Percentiles rank a stretch among this genome's conserved stretches.
phyloP scores from a whole-genome alignment of 2,888 invertebrate species.

The Hypomecis atomaria region DNA sequence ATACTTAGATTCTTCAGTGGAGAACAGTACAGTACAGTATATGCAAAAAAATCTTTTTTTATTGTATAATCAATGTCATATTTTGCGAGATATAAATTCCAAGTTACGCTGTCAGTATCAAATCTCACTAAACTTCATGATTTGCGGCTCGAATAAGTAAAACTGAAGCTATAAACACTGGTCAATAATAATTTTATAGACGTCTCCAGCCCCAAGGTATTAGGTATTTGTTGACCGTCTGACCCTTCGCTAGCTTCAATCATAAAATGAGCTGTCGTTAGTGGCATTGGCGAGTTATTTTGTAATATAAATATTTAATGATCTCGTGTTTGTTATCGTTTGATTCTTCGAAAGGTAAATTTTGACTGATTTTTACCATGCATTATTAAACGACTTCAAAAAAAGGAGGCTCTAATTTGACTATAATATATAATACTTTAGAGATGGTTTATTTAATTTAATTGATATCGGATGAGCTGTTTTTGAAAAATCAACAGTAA shows the following conservation, averaged over 20 bases:
- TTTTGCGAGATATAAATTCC: not conserved
- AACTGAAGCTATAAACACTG: constrained; percentile 9
- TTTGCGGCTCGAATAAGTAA: constrained; percentile 1
- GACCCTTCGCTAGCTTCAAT: constrained; percentile 18
- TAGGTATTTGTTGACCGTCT: constrained; percentile 20
- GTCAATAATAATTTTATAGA: constrained; percentile 25
- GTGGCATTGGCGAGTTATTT: constrained; percentile 10
- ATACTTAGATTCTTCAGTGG: too few relatives aligned
- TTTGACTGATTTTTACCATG: too few relatives aligned
- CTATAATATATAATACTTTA: too few relatives aligned
- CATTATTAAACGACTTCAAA: too few relatives aligned
- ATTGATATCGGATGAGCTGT: too few relatives aligned
- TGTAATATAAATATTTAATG: not conserved
- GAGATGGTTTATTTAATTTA: too few relatives aligned
- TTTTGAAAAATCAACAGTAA: too few relatives aligned
- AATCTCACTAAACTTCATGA: constrained; percentile 1
- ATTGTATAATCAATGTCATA: not conserved
- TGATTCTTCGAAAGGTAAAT: too few relatives aligned
- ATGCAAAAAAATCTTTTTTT: too few relatives aligned
- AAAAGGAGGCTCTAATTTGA: too few relatives aligned
- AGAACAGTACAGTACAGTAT: too few relatives aligned
- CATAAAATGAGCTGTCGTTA: constrained; percentile 12
- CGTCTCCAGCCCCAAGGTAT: constrained; percentile 8
- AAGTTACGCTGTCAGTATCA: not conserved
- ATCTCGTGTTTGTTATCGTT: too few relatives aligned